Conservation (phyloP, 37 sponge, comb jelly and placozoan species). For the Hormiphora californensis region DNA sequence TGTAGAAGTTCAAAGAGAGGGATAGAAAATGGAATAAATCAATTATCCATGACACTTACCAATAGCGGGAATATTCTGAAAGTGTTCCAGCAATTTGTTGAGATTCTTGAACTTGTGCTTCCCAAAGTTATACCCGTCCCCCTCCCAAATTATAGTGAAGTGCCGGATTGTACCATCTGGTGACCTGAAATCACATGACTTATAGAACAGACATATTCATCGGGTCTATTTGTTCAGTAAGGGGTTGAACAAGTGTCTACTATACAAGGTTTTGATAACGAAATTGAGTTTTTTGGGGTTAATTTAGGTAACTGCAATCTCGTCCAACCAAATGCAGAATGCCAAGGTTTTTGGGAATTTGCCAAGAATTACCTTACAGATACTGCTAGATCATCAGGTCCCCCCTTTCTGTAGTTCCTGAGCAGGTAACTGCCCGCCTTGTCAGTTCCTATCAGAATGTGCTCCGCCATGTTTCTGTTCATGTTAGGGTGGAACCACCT, state of each 20-base stretch:
- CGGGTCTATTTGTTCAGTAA: no score
- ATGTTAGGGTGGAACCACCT: constrained; percentile 50
- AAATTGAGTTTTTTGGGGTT: no score
- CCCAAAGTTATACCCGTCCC: constrained; percentile 33
- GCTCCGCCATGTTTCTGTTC: constrained; percentile 40
- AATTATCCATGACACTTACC: not conserved
- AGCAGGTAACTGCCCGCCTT: constrained; percentile 44
- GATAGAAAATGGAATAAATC: no score
- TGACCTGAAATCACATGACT: no score
- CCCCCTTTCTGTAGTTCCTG: constrained; percentile 32
- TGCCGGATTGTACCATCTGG: not conserved
- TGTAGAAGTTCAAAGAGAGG: no score
- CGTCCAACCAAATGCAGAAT: no score
- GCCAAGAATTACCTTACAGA: constrained; percentile 19
- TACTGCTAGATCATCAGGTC: constrained; percentile 34
- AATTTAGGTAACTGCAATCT: no score
- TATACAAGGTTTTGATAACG: no score
- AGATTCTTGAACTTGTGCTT: constrained; percentile 34
- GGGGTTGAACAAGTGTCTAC: no score
- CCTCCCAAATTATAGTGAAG: constrained; percentile 18
- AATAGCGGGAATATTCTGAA: constrained; percentile 29
- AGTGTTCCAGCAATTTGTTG: constrained; percentile 19
- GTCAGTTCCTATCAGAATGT: constrained; percentile 36
- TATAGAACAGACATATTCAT: no score
- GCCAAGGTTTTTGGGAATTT: no score